phyloP scores from a whole-genome alignment of 2,888 invertebrate species.

The Choristoneura rosaceana region DNA sequence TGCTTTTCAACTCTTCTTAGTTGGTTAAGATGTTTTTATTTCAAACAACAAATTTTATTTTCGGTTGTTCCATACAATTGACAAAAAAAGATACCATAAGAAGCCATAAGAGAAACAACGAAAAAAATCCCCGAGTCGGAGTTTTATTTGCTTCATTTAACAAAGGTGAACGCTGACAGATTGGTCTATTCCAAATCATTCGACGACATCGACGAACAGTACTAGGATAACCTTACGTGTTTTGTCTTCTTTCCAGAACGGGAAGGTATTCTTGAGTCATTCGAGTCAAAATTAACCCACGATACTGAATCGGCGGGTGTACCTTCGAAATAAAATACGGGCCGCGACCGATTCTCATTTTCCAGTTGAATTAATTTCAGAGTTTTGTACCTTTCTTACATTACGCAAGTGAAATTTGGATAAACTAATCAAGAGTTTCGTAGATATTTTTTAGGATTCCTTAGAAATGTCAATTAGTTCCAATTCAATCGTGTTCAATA shows the following conservation, averaged over 20 bases:
- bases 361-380: constrained; percentile 59
- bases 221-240: neutral
- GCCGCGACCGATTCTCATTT: constrained; percentile 61
- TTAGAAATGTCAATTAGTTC: neutral
- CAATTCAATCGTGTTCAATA: neutral
- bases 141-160: constrained; percentile 65
- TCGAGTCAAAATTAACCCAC: constrained; percentile 1
- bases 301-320: constrained; percentile 17
- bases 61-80: constrained; percentile 2
- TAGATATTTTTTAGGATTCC: constrained; percentile 13
- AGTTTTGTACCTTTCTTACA: constrained; percentile 43
- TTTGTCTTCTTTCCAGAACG: neutral
- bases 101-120: constrained; percentile 45
- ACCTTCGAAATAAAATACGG: constrained; percentile 55
- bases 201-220: neutral
- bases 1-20: no score
- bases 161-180: constrained; percentile 55
- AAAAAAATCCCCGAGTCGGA: constrained; percentile 52
- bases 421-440: constrained; percentile 42
- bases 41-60: no score
- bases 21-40: no score
- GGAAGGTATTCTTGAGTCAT: neutral
- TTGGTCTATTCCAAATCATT: constrained; percentile 15
- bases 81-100: constrained; percentile 10
- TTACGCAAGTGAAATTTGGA: constrained; percentile 36